Evolutionary conservation across 2,888 invertebrate species (phyloP), one percentile per base, ranked within the genome.

Genomic region (Sphinx pinastri): DNA sequence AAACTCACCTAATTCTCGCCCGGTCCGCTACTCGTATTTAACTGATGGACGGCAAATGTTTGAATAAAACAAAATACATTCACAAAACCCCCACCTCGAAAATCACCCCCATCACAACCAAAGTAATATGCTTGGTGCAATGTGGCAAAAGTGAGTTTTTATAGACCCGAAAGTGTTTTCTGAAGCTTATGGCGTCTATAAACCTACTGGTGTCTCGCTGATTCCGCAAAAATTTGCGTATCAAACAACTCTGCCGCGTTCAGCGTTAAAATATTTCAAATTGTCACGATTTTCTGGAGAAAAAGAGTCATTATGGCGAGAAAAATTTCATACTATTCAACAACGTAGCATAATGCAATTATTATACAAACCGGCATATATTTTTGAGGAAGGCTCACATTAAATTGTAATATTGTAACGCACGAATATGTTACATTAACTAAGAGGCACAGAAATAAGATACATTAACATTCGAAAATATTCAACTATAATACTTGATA

Each of bases 151-250:
- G 85, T 88, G 89, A 88, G 25, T 91, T 92, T 90, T 92, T 92
- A 92, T 87, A 87, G 85, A 83, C 84, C 79, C 84, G 77, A 87
- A 81, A 86, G 87, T 85, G 88, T 86, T 87, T 87, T 83, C 85
- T 88, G 88, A 82, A 87, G 84, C 90, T 92, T 93, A 94, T 90
- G 84, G 88, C 88, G 79, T 77, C 89, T 86, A 91, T 92, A 93
- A 93, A 92, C 82, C 81, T 84, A 83, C 84, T 86, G 85, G 84
- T 85, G 86, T 89, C 85, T 88, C 89, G 89, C 86, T 87, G 88
- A 89, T 91, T 91, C 89, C 85, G 89, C 90, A 86, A 90, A 91
- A 88, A 86, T 87, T 84, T 79, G 76, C 78, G 76, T 81, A 78
- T 77, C 76, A 73, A 72, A 72, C 73, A 74, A 73, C 76, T 75